Percentiles rank a stretch among this genome's conserved stretches.
Evolutionary conservation across 2,888 invertebrate species (phyloP).

Genomic region (Clusia tigrina): DNA sequence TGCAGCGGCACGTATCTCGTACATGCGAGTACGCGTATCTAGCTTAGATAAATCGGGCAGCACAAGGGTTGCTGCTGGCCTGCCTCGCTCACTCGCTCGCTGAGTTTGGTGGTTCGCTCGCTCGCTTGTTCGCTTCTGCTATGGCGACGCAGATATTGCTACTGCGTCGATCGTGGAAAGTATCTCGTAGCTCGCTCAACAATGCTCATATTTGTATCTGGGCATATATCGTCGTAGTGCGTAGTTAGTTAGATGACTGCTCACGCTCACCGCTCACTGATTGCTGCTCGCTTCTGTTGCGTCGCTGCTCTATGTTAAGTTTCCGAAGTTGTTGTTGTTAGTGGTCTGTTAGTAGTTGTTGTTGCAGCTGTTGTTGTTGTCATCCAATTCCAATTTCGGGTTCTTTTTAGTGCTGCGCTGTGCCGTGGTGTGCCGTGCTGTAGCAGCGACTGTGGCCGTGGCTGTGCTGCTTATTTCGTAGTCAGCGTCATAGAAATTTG

Average conservation of each 20-base stretch:
- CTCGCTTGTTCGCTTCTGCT: background rate
- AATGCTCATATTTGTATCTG: background rate
- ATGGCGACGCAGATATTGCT: background rate
- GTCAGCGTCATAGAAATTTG: too few relatives aligned
- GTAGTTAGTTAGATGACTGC: too few relatives aligned
- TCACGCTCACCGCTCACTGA: too few relatives aligned
- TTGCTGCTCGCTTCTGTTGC: conserved; percentile 39
- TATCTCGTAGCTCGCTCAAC: background rate
- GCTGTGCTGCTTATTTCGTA: conserved; percentile 10
- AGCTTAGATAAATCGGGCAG: background rate
- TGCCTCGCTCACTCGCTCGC: background rate
- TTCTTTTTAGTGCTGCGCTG: conserved; percentile 22
- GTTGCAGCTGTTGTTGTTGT: conserved; percentile 35
- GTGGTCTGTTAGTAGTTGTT: conserved; percentile 12
- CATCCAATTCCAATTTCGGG: conserved; percentile 35
- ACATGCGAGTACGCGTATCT: background rate
- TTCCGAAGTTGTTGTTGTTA: conserved; percentile 9
- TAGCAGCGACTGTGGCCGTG: conserved; percentile 21
- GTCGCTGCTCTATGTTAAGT: conserved; percentile 24
- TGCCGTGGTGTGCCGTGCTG: conserved; percentile 12
- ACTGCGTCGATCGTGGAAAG: background rate
- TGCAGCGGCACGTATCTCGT: background rate
- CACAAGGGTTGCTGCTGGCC: background rate
- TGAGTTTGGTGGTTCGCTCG: background rate
- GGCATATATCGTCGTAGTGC: background rate